Evolutionary conservation across 2,113 vertebrate species (phyloP).

Genomic region (Spermophilus dauricus): DNA sequence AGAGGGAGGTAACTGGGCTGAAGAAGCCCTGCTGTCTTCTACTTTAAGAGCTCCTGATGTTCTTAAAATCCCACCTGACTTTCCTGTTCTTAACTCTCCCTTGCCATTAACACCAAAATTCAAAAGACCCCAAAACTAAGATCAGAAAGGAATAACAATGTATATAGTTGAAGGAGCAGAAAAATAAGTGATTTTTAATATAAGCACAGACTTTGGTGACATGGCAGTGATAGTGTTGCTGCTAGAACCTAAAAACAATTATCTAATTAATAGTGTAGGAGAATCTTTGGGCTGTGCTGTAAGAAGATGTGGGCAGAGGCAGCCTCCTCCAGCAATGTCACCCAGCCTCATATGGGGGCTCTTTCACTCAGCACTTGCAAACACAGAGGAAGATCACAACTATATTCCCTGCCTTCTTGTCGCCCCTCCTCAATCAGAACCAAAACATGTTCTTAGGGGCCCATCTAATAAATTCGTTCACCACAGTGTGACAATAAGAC

Average conservation of each 20-base stretch:
- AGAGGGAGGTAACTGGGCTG: background rate
- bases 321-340: background rate
- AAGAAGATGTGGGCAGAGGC: constrained; percentile 1
- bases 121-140: background rate
- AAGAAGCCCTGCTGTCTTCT: background rate
- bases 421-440: background rate
- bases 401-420: background rate
- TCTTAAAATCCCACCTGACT: background rate
- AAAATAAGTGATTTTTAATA: background rate
- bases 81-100: background rate
- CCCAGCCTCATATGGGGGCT: background rate
- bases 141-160: background rate
- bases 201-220: background rate
- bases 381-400: background rate
- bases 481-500: background rate
- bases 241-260: background rate
- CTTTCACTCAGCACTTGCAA: background rate
- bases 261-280: background rate
- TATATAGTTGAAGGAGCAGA: background rate
- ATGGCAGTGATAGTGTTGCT: background rate
- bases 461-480: constrained; percentile 34
- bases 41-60: background rate
- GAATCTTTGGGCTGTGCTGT: background rate
- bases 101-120: background rate
- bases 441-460: background rate